Percentiles rank a stretch among this genome's conserved stretches.
Conservation (phyloP, 1,140 invertebrate genomes). For the Brachionus plicatilis region DNA sequence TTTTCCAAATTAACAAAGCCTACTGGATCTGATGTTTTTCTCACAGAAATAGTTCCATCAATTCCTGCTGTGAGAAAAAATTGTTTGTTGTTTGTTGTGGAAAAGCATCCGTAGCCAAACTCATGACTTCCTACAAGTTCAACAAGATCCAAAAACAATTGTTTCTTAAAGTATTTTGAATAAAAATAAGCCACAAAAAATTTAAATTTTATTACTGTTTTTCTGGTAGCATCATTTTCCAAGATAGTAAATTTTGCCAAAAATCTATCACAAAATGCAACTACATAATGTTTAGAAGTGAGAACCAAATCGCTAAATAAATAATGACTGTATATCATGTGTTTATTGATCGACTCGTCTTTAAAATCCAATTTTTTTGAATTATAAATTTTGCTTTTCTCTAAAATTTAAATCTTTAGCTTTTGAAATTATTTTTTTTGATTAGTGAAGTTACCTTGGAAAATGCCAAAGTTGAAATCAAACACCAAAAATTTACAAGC, state of each 20-base stretch:
- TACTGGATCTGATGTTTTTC: slow-evolving; percentile 21
- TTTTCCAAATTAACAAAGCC: neutral
- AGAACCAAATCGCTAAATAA: slow-evolving; percentile 25
- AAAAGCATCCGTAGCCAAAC: slow-evolving; percentile 20
- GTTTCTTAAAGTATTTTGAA: neutral
- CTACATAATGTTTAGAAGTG: neutral
- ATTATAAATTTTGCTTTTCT: neutral
- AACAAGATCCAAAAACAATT: neutral
- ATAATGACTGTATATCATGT: neutral
- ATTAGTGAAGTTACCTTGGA: neutral
- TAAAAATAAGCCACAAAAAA: neutral
- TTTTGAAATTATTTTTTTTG: neutral
- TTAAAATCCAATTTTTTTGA: slow-evolving; percentile 19
- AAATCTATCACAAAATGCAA: slow-evolving; percentile 33
- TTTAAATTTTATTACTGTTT: neutral
- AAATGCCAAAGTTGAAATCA: neutral
- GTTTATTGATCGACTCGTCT: slow-evolving; percentile 16
- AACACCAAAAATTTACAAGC: neutral
- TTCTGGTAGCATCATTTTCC: slow-evolving; percentile 19
- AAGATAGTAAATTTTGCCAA: slow-evolving; percentile 25
- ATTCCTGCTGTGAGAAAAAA: slow-evolving; percentile 7
- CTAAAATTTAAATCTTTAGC: neutral
- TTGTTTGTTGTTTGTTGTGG: neutral
- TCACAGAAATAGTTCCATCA: slow-evolving; percentile 1
- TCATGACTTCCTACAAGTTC: slow-evolving; percentile 20